These are phyloP conservation scores for Myiagra hebetior DNA, from an alignment of 2,113 vertebrate species.

Conservation along the genomic window DNA sequence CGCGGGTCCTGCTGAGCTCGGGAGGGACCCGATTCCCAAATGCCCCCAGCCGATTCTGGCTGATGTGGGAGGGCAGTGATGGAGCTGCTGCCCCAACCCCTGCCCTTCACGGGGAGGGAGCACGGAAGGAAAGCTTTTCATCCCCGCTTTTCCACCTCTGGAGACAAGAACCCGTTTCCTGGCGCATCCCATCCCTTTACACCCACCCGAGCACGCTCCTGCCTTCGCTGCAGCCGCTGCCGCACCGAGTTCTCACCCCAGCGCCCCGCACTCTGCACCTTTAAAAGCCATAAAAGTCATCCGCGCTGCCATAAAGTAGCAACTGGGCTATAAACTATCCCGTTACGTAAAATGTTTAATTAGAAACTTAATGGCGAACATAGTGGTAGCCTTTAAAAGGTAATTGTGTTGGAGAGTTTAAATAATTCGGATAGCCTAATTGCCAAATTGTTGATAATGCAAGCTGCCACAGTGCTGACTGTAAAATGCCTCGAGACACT, in stretches of 20 bases:
- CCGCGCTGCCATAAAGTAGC: conserved; percentile 29
- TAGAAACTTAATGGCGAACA: conserved; percentile 67
- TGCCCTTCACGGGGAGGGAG: fast-evolving
- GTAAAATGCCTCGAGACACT: conserved; percentile 56
- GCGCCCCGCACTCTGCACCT: conserved; percentile 7
- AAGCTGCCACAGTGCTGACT: conserved; percentile 31
- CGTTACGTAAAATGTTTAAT: conserved; percentile 66
- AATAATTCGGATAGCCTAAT: conserved; percentile 65
- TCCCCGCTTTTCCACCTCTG: not conserved
- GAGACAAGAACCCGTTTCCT: not conserved
- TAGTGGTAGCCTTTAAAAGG: conserved; percentile 62
- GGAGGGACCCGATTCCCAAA: not conserved
- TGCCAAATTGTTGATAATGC: conserved; percentile 62
- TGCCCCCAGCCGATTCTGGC: too few relatives aligned
- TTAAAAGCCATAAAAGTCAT: conserved; percentile 47
- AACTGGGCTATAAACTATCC: conserved; percentile 42
- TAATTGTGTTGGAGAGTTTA: conserved; percentile 67
- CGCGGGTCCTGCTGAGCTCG: fast-evolving
- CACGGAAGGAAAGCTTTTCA: fast-evolving
- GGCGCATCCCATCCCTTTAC: not conserved
- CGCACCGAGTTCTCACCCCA: conserved; percentile 10
- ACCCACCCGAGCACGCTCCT: not conserved
- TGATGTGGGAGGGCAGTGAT: not conserved
- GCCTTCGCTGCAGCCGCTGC: not conserved
- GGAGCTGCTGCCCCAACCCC: not conserved